These are phyloP conservation scores for Gibbula magus DNA, from an alignment of 2,888 invertebrate species.

Conservation along the genomic window DNA sequence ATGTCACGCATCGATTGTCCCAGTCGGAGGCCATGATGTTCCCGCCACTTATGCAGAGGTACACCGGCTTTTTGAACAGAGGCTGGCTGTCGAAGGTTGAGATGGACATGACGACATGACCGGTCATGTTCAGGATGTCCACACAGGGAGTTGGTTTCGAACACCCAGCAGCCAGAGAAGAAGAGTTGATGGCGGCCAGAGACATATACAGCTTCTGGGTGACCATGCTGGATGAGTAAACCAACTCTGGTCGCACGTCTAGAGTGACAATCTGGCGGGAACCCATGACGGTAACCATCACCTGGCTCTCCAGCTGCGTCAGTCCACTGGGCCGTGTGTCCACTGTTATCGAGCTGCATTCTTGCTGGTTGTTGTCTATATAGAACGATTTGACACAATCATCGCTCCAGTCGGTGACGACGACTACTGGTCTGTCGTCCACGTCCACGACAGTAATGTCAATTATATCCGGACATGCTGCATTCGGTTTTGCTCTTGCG, in stretches of 20 bases:
- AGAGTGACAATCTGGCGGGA: background rate
- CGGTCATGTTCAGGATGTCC: background rate
- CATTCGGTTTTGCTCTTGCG: background rate
- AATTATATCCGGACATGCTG: background rate
- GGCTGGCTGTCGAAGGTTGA: background rate
- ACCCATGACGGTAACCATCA: background rate
- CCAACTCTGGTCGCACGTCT: background rate
- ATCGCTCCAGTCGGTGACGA: background rate
- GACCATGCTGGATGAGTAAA: background rate
- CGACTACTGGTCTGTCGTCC: background rate
- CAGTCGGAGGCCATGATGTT: background rate
- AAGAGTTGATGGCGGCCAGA: background rate
- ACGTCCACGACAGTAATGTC: background rate
- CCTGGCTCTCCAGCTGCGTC: background rate
- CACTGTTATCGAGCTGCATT: background rate
- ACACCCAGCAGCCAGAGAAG: background rate
- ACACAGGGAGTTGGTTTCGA: background rate
- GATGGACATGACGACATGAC: background rate
- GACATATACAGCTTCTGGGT: background rate
- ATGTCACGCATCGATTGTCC: background rate
- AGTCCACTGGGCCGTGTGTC: background rate
- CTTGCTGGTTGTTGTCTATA: background rate
- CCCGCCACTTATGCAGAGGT: background rate
- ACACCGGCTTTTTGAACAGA: background rate
- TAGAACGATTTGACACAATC: background rate